Conservation (phyloP, 2,113 vertebrate genomes). For the Coptodon bakossiorum region DNA sequence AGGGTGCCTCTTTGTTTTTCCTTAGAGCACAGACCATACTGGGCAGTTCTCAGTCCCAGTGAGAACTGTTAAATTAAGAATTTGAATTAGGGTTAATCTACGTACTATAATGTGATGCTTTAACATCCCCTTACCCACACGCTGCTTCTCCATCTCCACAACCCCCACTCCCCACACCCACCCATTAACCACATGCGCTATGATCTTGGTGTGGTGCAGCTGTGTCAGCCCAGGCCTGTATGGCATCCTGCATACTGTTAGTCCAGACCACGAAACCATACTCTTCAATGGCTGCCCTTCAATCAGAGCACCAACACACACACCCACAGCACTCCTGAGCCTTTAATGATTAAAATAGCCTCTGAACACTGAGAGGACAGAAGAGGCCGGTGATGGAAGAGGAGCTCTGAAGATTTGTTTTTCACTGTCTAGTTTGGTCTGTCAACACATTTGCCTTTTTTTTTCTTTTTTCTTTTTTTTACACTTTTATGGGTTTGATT, state of each 20-base stretch:
- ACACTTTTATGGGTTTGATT: not conserved
- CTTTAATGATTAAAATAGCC: constrained; percentile 38
- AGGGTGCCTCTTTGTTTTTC: not conserved
- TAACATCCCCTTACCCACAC: not conserved
- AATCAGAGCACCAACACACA: constrained; percentile 18
- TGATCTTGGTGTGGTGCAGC: constrained; percentile 16
- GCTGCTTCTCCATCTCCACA: not conserved
- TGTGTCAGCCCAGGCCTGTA: not conserved
- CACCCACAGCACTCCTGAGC: not conserved
- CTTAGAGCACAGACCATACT: not conserved
- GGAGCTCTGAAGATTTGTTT: not conserved
- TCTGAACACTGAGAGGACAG: not conserved
- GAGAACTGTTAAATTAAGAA: not conserved
- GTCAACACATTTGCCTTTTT: not conserved
- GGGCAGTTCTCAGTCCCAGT: not conserved
- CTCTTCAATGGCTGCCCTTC: constrained; percentile 31
- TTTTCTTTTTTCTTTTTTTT: not conserved
- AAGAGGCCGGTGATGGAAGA: not conserved
- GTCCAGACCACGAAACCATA: constrained; percentile 42
- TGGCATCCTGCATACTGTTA: constrained; percentile 14
- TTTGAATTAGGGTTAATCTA: not conserved
- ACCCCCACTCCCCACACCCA: not conserved
- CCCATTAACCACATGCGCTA: not conserved
- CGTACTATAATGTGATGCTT: not conserved
- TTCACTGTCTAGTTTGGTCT: not conserved